These are phyloP conservation scores for Brachionus rotundiformis DNA, from an alignment of 1,140 invertebrate species.

Conservation along the genomic window DNA sequence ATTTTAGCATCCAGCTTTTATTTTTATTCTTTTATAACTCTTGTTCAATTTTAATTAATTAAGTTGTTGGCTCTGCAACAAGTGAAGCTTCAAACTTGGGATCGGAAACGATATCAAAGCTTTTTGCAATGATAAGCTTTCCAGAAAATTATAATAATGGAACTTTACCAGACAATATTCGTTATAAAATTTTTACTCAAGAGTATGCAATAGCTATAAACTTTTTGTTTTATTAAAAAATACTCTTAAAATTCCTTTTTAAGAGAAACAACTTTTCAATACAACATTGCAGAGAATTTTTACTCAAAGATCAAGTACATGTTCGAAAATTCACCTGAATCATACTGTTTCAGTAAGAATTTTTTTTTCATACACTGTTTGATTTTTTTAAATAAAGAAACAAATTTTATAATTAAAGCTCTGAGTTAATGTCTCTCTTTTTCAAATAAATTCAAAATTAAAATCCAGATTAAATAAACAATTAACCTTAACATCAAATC, in stretches of 20 bases:
- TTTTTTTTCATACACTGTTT: neutral
- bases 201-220: too few relatives aligned
- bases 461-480: too few relatives aligned
- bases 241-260: too few relatives aligned
- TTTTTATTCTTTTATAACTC: slow-evolving; percentile 14
- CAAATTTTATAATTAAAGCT: too few relatives aligned
- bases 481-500: too few relatives aligned
- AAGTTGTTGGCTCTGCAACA: neutral
- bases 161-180: neutral
- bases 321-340: slow-evolving; percentile 47
- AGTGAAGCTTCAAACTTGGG: neutral
- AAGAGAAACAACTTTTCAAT: slow-evolving; percentile 43
- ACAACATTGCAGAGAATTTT: slow-evolving; percentile 39
- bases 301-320: slow-evolving; percentile 30
- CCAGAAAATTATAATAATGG: neutral
- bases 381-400: neutral
- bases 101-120: slow-evolving; percentile 12
- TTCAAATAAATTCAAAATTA: neutral
- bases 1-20: neutral
- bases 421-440: too few relatives aligned
- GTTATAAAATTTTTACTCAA: slow-evolving; percentile 47
- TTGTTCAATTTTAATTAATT: neutral
- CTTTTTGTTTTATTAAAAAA: too few relatives aligned
- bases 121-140: slow-evolving; percentile 32
- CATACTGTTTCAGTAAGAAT: slow-evolving; percentile 32